Percentiles rank a stretch among this genome's conserved stretches.
Conservation (phyloP, 2,797 vertebrate genomes). For the Brachyrhaphis roseni region DNA sequence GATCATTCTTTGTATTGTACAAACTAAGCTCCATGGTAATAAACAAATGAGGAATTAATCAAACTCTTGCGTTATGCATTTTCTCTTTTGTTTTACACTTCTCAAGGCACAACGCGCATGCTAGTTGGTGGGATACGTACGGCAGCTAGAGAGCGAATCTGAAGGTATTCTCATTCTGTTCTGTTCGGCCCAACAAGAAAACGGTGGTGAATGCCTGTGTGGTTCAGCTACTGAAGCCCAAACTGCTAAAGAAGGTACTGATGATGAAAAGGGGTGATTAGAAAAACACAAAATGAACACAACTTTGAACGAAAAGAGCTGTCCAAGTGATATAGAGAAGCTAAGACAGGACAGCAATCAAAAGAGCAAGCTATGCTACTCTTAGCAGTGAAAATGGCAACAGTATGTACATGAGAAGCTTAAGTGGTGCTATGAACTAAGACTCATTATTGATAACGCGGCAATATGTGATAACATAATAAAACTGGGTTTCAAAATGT, state of each 20-base stretch:
- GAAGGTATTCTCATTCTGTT: not conserved
- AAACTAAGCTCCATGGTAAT: constrained; percentile 83
- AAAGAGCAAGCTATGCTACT: not conserved
- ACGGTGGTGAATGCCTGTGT: not conserved
- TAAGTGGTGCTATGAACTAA: too few species aligned
- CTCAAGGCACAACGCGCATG: not conserved
- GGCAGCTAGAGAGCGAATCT: not conserved
- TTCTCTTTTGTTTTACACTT: not conserved
- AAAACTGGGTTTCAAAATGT: too few species aligned
- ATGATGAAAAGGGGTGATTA: not conserved
- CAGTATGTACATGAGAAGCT: too few species aligned
- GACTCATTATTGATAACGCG: too few species aligned
- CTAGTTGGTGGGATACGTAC: not conserved
- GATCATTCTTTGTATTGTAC: constrained; percentile 83
- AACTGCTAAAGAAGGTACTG: not conserved
- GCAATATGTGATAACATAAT: too few species aligned
- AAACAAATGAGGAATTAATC: constrained; percentile 73
- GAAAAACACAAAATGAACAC: not conserved
- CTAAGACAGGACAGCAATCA: not conserved
- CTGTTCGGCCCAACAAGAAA: not conserved
- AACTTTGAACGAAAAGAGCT: too few species aligned
- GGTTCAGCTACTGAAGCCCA: not conserved
- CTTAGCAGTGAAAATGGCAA: not conserved
- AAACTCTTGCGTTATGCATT: constrained; percentile 7
- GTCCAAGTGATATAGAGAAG: too few species aligned